Evolutionary conservation across 2,888 invertebrate species (phyloP).

Genomic region (Tillus elongatus): DNA sequence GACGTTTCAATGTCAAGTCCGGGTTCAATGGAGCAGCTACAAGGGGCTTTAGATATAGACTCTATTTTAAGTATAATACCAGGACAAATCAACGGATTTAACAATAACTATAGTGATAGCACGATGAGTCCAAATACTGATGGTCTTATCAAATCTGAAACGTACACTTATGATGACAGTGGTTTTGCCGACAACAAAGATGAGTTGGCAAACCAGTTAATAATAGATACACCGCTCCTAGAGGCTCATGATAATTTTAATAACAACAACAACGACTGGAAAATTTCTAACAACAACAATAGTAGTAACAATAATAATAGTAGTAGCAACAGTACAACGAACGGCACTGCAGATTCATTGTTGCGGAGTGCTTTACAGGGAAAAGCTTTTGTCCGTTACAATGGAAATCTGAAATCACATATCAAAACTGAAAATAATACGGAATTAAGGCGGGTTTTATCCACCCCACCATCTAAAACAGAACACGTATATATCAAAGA

Average conservation of each 20-base stretch:
- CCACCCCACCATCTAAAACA: slow-evolving; percentile 42
- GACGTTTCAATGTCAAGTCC: slow-evolving; percentile 56
- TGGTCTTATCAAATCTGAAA: slow-evolving; percentile 60
- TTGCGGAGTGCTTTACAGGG: slow-evolving; percentile 77
- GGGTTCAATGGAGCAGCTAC: slow-evolving; percentile 48
- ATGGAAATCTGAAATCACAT: slow-evolving; percentile 31
- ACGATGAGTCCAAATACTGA: slow-evolving; percentile 48
- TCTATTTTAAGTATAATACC: slow-evolving; percentile 68
- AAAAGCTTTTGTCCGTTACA: slow-evolving; percentile 49
- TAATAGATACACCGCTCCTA: slow-evolving; percentile 48
- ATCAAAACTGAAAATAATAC: slow-evolving; percentile 34
- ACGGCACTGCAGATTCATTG: slow-evolving; percentile 57
- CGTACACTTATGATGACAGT: slow-evolving; percentile 67
- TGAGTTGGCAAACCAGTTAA: slow-evolving; percentile 40
- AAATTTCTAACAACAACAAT: slow-evolving; percentile 62
- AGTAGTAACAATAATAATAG: slow-evolving; percentile 31
- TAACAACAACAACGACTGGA: slow-evolving; percentile 77
- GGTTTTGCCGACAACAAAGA: slow-evolving; percentile 62
- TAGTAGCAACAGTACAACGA: slow-evolving; percentile 20
- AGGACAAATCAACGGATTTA: slow-evolving; percentile 51
- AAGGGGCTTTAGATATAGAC: slow-evolving; percentile 63
- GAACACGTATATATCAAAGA: slow-evolving; percentile 39
- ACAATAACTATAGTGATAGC: slow-evolving; percentile 50
- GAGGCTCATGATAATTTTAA: slow-evolving; percentile 49
- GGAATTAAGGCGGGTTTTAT: slow-evolving; percentile 51